A percentile compares a stretch with the other conserved stretches of the same genome.
phyloP scores from a whole-genome alignment of 2,888 invertebrate species.

The Drosophila parthenogenetica region DNA sequence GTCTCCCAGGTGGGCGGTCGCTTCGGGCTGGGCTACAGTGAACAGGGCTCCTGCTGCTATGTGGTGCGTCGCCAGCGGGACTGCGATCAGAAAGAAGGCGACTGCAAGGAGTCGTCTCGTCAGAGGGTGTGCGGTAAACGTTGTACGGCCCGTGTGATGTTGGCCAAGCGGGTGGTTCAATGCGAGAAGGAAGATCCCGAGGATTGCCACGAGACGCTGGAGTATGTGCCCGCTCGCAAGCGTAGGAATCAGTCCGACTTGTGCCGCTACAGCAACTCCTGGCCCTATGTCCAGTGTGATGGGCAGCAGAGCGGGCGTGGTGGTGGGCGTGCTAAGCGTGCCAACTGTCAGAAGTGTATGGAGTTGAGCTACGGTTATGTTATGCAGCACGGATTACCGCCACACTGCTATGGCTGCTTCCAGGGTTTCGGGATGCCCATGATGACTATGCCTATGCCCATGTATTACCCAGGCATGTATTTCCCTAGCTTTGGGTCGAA shows the following conservation, averaged over 20 bases:
- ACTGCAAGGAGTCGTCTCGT: slow-evolving; percentile 70
- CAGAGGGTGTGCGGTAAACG: slow-evolving; percentile 80
- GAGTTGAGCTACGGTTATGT: slow-evolving; percentile 61
- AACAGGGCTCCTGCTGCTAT: slow-evolving; percentile 82
- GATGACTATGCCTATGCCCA: slow-evolving; percentile 45
- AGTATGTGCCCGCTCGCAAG: slow-evolving; percentile 69
- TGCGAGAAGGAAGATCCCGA: slow-evolving; percentile 59
- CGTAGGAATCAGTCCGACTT: neutral
- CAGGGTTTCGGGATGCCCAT: slow-evolving; percentile 28
- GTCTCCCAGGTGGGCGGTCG: slow-evolving; percentile 80
- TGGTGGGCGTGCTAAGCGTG: slow-evolving; percentile 18
- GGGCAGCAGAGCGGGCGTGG: neutral
- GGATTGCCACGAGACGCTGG: slow-evolving; percentile 66
- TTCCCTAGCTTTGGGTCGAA: slow-evolving; percentile 33
- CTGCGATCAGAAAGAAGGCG: slow-evolving; percentile 51
- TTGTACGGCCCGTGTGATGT: slow-evolving; percentile 80
- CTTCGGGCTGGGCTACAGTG: slow-evolving; percentile 82
- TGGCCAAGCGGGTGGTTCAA: slow-evolving; percentile 65
- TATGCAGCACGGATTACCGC: slow-evolving; percentile 63
- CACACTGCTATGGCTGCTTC: slow-evolving; percentile 59
- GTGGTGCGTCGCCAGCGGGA: slow-evolving; percentile 67
- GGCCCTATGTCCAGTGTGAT: slow-evolving; percentile 69
- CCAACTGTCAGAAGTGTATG: slow-evolving; percentile 59
- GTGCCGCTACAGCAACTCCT: slow-evolving; percentile 52
- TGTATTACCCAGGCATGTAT: slow-evolving; percentile 9